A percentile compares a stretch with the other conserved stretches of the same genome.
These are phyloP conservation scores for Disparrhopalites patrizii DNA, from an alignment of 2,888 invertebrate species.

Conservation along the genomic window DNA sequence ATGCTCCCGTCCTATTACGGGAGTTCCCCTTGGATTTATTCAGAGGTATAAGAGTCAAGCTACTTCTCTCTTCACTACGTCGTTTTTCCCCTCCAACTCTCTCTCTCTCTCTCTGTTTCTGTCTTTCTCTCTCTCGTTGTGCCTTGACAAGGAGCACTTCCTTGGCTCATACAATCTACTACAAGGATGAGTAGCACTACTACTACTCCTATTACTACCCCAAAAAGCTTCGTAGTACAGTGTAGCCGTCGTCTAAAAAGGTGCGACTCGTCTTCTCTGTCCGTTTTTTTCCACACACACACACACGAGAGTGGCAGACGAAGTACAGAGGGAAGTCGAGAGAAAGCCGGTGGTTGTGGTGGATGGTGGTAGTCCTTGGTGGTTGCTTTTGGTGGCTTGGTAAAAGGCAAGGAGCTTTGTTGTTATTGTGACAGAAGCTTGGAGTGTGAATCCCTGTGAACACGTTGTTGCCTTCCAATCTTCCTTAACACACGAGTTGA, in stretches of 20 bases:
- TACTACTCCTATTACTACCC: too few relatives aligned
- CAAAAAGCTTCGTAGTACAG: too few relatives aligned
- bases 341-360: background rate
- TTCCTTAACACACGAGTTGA: background rate
- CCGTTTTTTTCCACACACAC: too few relatives aligned
- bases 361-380: background rate
- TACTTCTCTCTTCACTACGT: background rate
- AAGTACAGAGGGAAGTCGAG: background rate
- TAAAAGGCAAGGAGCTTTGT: background rate
- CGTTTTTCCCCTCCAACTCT: background rate
- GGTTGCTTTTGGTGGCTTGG: too few relatives aligned
- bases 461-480: constrained; percentile 19
- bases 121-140: too few relatives aligned
- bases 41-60: background rate
- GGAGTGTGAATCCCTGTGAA: constrained; percentile 26
- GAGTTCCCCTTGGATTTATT: too few relatives aligned
- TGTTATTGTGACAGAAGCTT: constrained; percentile 21
- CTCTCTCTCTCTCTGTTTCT: background rate
- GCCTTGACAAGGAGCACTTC: too few relatives aligned
- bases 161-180: too few relatives aligned
- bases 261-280: too few relatives aligned
- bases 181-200: too few relatives aligned
- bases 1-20: too few relatives aligned
- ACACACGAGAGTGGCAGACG: background rate
- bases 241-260: too few relatives aligned